phyloP scores from a whole-genome alignment of 2,797 vertebrate genomes.

The Petrocephalus schoutedeni region DNA sequence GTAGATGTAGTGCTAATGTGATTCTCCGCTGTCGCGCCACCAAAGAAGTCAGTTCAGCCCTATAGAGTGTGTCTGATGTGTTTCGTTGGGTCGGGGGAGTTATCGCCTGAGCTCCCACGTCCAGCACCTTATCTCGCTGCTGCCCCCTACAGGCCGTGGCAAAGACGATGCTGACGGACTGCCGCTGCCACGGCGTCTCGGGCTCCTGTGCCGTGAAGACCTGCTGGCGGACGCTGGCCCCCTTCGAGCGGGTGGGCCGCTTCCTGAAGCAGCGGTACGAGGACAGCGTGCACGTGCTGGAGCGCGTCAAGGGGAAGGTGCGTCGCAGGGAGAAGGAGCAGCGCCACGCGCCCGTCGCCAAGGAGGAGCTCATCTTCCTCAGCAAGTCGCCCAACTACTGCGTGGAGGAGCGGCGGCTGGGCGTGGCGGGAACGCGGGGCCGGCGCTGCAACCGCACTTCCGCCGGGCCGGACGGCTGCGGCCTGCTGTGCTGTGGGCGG shows the following conservation, averaged over 20 bases:
- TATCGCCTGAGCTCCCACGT: neutral
- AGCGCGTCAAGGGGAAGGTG: constrained; percentile 69
- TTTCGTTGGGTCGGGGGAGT: too few relatives aligned
- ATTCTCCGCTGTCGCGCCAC: neutral
- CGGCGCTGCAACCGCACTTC: constrained; percentile 86
- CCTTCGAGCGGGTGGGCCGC: constrained; percentile 78
- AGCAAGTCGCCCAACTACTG: constrained; percentile 96
- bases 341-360: constrained; percentile 56
- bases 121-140: neutral
- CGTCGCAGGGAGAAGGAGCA: constrained; percentile 75
- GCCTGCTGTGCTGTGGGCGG: constrained; percentile 88
- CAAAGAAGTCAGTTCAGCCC: neutral
- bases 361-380: constrained; percentile 79
- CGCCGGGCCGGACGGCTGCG: constrained; percentile 75
- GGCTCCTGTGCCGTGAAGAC: constrained; percentile 96
- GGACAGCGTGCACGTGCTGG: constrained; percentile 78
- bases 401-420: constrained; percentile 73
- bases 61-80: neutral
- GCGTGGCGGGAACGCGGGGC: constrained; percentile 80
- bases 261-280: constrained; percentile 91
- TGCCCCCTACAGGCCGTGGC: constrained; percentile 70
- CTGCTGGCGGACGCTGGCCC: constrained; percentile 89
- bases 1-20: neutral
- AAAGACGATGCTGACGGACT: constrained; percentile 83
- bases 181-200: constrained; percentile 92